Base-by-base conservation (phyloP, 2,797 vertebrate genomes). In the Novumbra hubbsi region DNA sequence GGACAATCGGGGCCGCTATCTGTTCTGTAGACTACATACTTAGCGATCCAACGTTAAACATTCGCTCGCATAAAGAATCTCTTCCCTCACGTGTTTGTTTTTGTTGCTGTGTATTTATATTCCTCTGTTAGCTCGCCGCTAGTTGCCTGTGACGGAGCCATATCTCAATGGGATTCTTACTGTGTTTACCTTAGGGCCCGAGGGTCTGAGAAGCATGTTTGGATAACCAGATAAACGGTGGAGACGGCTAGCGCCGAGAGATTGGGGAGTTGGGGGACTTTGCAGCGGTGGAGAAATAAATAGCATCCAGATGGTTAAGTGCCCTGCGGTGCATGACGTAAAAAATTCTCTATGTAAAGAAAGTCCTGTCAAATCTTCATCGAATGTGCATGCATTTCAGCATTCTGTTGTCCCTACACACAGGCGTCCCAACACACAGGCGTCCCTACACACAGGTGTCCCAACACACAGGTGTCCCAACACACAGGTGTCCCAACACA, bases 191-290 rank as follows among this genome's bases (percentile, higher is more conserved):
- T 1, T 71, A 3, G 27, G 64, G 65, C 34, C 78, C 65, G 67
- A n/a, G 76, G 27, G 64, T 62, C 32, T 80, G 68, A 70, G 32
- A 76, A 70, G 76, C 38, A 24, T 78, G 72, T 73, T 77, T 63
- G 62, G 76, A 41, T 19, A 7, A 64, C 41, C 19, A 81, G 69
- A 86, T 76, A 34, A 80, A 80, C 79, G 5, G 68, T 34, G 48
- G 21, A 73, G 71, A 75, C 17, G 15, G 64, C 12, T 2, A 6
- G n/a, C 41, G 11, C 41, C 12, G n/a, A 28, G 41, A 69, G 67
- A 69, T 7, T 8, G 65, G 24, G 45, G 45, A 60, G 52, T 34
- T 7, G 41, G 67, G 12, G 19, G 66, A 41, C 34, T 45, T 45
- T 45, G 41, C 41, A 45, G 41, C 41, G 5, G n/a, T n/a, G 41